Evolutionary conservation across 2,113 vertebrate genomes (phyloP), one percentile per base, ranked within the genome.

Genomic region (Calcarius ornatus): DNA sequence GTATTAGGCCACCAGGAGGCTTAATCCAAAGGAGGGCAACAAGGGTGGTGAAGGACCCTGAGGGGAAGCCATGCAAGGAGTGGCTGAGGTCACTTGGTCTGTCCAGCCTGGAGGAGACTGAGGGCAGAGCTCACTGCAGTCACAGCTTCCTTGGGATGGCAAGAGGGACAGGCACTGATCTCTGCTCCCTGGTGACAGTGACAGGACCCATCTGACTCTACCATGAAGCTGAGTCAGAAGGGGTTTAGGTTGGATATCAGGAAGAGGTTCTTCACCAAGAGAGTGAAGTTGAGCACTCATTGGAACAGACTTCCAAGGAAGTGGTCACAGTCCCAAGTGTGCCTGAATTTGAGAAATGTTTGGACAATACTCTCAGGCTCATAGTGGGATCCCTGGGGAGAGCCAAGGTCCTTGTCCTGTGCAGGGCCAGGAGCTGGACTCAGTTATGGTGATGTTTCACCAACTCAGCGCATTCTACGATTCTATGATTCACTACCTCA

Each of bases 121-220:
- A 72, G 31, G 17, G 21, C 4, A 72, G 11, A 27, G 21, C 42
- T 42, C 66, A 56, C 0, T 42, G 50, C 51, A 42, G 15, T 7
- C 19, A 57, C 35, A 80, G 0, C 35, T 42, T 35, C 48, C 48
- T 31, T 0, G 0, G 6, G 31, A 28, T 10, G 22, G 17, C 18
- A 3, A 30, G 4, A 15, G 12, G 27, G 22, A 9, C 24, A 63
- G 47, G 0, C 40, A 21, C 15, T 47, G 30, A 47, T 63, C 48
- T n/a, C 19, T 28, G 10, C 27, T 33, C 31, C 37, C 1, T 23
- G 22, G 27, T 6, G 43, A 56, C 18, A 65, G 51, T 0, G 43
- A 59, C 43, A 57, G 12, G 12, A 28, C 27, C 15, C n/a, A n/a
- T n/a, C n/a, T 2, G 4, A 37, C n/a, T n/a, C n/a, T 0, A 2